These are phyloP conservation scores for Dolichomitus sp. DNA, from an alignment of 2,888 invertebrate genomes.

Conservation along the genomic window DNA sequence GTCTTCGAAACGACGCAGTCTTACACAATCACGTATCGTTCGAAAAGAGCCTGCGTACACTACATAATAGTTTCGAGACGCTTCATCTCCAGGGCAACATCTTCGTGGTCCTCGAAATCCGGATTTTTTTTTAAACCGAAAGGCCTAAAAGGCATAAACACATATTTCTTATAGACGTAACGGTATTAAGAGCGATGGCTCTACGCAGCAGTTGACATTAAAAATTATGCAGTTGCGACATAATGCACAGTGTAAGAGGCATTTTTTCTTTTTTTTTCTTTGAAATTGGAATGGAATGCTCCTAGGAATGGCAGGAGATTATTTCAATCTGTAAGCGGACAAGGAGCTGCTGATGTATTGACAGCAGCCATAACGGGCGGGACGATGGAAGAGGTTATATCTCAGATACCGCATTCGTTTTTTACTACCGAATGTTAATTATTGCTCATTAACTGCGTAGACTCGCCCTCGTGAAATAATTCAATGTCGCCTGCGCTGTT, in stretches of 20 bases:
- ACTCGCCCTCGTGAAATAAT: constrained; percentile 41
- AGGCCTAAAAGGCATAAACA: constrained; percentile 74
- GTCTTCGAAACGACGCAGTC: not conserved
- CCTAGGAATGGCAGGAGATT: constrained; percentile 40
- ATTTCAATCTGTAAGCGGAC: not conserved
- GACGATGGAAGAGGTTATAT: constrained; percentile 22
- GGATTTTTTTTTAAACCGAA: constrained; percentile 71
- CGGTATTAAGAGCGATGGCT: constrained; percentile 1
- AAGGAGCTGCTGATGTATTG: not conserved
- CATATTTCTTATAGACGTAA: constrained; percentile 18
- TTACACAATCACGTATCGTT: constrained; percentile 18
- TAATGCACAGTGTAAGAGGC: constrained; percentile 54
- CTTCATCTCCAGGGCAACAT: constrained; percentile 31
- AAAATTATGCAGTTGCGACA: constrained; percentile 80
- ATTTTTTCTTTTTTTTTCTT: constrained; percentile 75
- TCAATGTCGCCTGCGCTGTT: constrained; percentile 24
- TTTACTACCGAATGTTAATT: constrained; percentile 26
- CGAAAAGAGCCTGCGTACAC: not conserved
- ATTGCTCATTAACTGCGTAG: constrained; percentile 48
- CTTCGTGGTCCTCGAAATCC: constrained; percentile 71
- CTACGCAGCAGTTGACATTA: constrained; percentile 73
- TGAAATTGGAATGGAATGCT: constrained; percentile 73
- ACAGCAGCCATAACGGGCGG: not conserved
- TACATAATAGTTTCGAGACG: not conserved
- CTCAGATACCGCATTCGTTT: constrained; percentile 9